Percentiles rank a stretch among this genome's conserved stretches.
Evolutionary conservation across 2,797 vertebrate genomes (phyloP).

Genomic region (Tiaroga cobitis): DNA sequence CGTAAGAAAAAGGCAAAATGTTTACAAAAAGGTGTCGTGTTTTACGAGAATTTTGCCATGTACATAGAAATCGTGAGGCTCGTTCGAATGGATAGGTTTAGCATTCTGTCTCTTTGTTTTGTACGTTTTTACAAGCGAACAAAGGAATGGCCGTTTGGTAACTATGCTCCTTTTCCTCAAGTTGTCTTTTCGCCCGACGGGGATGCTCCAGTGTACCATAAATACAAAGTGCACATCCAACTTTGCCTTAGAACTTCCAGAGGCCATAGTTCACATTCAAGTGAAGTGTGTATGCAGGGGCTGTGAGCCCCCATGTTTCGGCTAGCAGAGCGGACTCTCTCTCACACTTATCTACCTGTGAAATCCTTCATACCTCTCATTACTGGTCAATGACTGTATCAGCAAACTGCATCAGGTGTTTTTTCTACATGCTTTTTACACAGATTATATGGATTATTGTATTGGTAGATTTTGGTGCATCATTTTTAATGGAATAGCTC

Average conservation of each 20-base stretch:
- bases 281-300: conserved; percentile 99
- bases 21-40: conserved; percentile 73
- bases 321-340: conserved; percentile 95
- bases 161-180: conserved; percentile 69
- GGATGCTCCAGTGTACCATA: conserved; percentile 87
- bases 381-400: conserved; percentile 99
- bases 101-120: conserved; percentile 55
- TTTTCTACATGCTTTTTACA: conserved; percentile 99
- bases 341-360: conserved; percentile 99
- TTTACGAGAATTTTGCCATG: conserved; percentile 66
- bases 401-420: conserved; percentile 99
- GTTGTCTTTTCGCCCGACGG: conserved; percentile 68
- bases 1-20: conserved; percentile 71
- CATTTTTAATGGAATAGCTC: conserved; percentile 98
- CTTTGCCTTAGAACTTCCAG: conserved; percentile 99
- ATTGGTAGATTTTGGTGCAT: conserved; percentile 95
- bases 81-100: conserved; percentile 60
- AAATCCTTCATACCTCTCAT: conserved; percentile 99
- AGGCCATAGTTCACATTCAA: conserved; percentile 99
- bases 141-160: conserved; percentile 61
- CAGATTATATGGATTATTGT: conserved; percentile 99
- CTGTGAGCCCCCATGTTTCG: conserved; percentile 86
- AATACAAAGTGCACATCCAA: conserved; percentile 94
- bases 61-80: conserved; percentile 65
- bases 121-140: conserved; percentile 58